phyloP scores from a whole-genome alignment of 2,797 vertebrate species.

The Coracias cyanogaster region DNA sequence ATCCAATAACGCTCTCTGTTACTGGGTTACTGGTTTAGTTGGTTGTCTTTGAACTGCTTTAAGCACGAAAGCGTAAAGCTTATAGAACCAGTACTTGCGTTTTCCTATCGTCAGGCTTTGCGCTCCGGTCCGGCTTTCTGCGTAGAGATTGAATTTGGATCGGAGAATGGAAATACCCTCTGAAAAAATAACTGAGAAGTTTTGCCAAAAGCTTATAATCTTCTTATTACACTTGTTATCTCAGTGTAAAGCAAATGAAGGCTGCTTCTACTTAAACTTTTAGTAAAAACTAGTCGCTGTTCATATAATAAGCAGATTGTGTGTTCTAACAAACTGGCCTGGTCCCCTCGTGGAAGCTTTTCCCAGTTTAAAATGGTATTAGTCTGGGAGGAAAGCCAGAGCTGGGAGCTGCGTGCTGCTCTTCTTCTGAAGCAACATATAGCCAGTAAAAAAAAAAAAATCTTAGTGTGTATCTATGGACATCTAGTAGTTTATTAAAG shows the following conservation, averaged over 20 bases:
- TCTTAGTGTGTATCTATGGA: neutral
- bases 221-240: neutral
- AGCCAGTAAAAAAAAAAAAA: neutral
- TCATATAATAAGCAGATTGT: neutral
- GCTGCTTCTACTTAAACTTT: neutral
- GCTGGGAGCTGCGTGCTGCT: neutral
- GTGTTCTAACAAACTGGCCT: neutral
- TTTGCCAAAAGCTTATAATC: neutral
- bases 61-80: neutral
- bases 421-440: neutral
- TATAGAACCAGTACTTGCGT: neutral
- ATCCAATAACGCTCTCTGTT: neutral
- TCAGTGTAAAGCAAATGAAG: neutral
- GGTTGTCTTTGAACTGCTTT: neutral
- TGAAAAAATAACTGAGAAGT: neutral
- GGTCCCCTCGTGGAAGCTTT: neutral
- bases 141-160: neutral
- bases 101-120: neutral
- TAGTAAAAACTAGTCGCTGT: neutral
- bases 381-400: neutral
- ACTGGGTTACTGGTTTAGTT: neutral
- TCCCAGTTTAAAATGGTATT: neutral
- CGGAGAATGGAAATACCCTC: neutral
- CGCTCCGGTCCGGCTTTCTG: neutral
- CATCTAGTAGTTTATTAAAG: neutral